Conservation (phyloP, 1,140 invertebrate genomes). For the Papilio xuthus region DNA sequence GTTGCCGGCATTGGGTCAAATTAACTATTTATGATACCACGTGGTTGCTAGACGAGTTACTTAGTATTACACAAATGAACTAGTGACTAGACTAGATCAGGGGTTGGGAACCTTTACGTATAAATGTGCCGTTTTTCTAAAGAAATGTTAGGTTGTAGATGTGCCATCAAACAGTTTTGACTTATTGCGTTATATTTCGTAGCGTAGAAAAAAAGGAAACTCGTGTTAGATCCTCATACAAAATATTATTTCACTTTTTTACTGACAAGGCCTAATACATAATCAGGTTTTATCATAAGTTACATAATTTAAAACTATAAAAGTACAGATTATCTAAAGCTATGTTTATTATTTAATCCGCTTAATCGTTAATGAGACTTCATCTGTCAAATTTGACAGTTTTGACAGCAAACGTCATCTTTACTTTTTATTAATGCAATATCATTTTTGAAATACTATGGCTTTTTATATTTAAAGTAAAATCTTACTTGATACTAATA, state of each 20-base stretch:
- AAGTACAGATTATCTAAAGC: not conserved
- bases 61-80: not conserved
- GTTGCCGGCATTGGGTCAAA: conserved; percentile 41
- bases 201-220: no score
- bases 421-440: conserved; percentile 10
- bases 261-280: not conserved
- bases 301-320: not conserved
- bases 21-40: conserved; percentile 44
- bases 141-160: no score
- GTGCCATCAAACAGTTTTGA: no score
- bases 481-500: no score
- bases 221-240: not conserved
- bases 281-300: not conserved
- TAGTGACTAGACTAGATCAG: no score
- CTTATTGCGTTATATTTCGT: no score
- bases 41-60: conserved; percentile 23
- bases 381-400: conserved; percentile 35
- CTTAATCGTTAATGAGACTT: conserved; percentile 12
- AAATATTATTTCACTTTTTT: not conserved
- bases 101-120: no score
- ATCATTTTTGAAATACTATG: not conserved
- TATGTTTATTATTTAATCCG: conserved; percentile 25
- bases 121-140: no score
- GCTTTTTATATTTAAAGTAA: not conserved
- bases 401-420: conserved; percentile 26